Base-by-base conservation (phyloP, 1,140 invertebrate genomes). In the Trachymyrmex cornetzi region DNA sequence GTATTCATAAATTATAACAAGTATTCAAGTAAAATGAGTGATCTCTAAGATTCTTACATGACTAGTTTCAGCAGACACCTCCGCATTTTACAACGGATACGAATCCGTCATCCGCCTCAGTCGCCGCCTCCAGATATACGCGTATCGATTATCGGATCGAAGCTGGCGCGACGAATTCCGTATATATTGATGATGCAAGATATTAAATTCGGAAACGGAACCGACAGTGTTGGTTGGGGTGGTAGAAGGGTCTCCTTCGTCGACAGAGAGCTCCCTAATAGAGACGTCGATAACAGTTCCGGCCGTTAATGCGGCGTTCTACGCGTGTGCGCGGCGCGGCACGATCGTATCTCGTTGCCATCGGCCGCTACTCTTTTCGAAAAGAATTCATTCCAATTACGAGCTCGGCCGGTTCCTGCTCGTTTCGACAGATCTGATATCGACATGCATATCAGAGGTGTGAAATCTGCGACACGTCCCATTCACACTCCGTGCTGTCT, bases 131-230 rank as follows among this genome's bases (percentile, higher is more conserved):
- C 30, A 71, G 48, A 69, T 53, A 53, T 55, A 69, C 48, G 67
- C 55, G 55, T 63, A 88, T 89, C 74, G 66, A 85, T 88, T 88
- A 89, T 89, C 66, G 81, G 57, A 80, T 89, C 74, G 67, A 80
- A 79, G 80, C 57, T 79, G 87, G 81, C 87, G 87, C 87, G 88
- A 86, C 87, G 74, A 61, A 63, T 63, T 66, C 69, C 63, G 27
- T 77, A 50, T 69, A 50, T 69, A 89, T 85, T 87, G 61, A 84
- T 87, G 38, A 84, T 57, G 69, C 38, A 67, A 87, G 72, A 87
- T 85, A 87, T 87, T 86, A 74, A 88, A 88, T 89, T 80, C 67
- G 74, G 87, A 89, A 88, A 67, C 75, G 87, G 74, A 80, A 27
- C 74, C 87, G 87, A 88, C 88, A 63, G 75, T 75, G 66, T 67